Evolutionary conservation across 1,140 invertebrate species (phyloP).

Genomic region (Tenebrio molitor): DNA sequence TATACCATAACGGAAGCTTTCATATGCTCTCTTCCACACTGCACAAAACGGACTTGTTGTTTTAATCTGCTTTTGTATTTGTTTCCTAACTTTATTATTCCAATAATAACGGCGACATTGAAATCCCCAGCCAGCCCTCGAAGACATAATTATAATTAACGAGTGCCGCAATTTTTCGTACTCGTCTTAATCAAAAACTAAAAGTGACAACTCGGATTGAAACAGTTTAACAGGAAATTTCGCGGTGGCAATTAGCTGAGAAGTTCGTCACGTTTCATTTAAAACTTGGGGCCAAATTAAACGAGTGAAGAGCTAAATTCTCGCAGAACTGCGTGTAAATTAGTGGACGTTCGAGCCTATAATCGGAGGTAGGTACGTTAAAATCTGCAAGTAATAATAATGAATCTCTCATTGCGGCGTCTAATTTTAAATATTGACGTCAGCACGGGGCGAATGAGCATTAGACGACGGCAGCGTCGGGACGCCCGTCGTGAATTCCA

Average conservation of each 20-base stretch:
- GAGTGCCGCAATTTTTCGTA: not conserved
- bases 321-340: too few species aligned
- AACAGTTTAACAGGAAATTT: too few species aligned
- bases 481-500: conserved; percentile 40
- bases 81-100: conserved; percentile 11
- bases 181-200: not conserved
- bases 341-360: too few species aligned
- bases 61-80: conserved; percentile 31
- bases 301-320: too few species aligned
- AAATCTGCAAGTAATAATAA: conserved; percentile 25
- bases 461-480: conserved; percentile 32
- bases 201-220: too few species aligned
- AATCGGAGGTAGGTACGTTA: too few species aligned
- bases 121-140: not conserved
- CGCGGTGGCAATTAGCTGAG: not conserved
- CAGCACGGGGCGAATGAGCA: conserved; percentile 9
- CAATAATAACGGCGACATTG: not conserved
- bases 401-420: conserved; percentile 27
- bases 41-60: conserved; percentile 31
- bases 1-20: conserved; percentile 20
- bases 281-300: too few species aligned
- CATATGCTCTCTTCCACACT: conserved; percentile 15
- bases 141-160: not conserved
- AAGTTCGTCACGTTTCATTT: too few species aligned
- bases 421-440: conserved; percentile 38